Evolutionary conservation across 2,113 vertebrate species (phyloP), one percentile per base, ranked within the genome.

Genomic region (Clinocottus analis): DNA sequence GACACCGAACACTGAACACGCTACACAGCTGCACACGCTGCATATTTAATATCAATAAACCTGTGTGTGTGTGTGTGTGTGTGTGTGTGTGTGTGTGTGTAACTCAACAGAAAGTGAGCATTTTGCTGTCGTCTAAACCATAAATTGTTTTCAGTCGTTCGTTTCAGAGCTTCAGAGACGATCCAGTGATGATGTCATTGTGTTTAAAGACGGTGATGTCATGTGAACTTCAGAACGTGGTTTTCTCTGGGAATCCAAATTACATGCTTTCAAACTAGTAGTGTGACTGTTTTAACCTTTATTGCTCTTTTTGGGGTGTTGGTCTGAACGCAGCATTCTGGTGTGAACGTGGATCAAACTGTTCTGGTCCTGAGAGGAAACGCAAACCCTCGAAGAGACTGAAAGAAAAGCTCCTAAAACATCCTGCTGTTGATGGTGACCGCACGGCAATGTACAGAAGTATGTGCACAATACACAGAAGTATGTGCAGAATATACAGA

Each of bases 191-290:
- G 89, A 92, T 92, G 89, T 92, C 86, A 92, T 86, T 65, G 35
- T 83, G 62, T 85, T 37, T 85, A 77, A 89, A 88, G 81, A 78
- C 43, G 85, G 80, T 94, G 91, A 95, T 92, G 92, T 92, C 90
- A 93, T 88, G 73, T 77, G 82, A 85, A 85, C 72, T 53, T 51
- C 64, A 67, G 27, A 12, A 33, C 33, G 19, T 0, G 70, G 78
- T 65, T 87, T n/a, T 90, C 65, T 76, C 72, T 11, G 3, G 64
- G 21, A 72, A 79, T n/a, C 60, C 17, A 87, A 93, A 94, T 92
- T 88, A 91, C 84, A 91, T 79, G 82, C 75, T 85, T 85, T 85
- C 62, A 85, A 81, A 86, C 85, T 39, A 86, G 69, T 17, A 39
- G 8, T n/a, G n/a, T n/a, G n/a, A 33, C 69, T 61, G 29, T 62